Evolutionary conservation across 1,140 invertebrate genomes (phyloP), one percentile per base, ranked within the genome.

Genomic region (Trichoplusia ni): DNA sequence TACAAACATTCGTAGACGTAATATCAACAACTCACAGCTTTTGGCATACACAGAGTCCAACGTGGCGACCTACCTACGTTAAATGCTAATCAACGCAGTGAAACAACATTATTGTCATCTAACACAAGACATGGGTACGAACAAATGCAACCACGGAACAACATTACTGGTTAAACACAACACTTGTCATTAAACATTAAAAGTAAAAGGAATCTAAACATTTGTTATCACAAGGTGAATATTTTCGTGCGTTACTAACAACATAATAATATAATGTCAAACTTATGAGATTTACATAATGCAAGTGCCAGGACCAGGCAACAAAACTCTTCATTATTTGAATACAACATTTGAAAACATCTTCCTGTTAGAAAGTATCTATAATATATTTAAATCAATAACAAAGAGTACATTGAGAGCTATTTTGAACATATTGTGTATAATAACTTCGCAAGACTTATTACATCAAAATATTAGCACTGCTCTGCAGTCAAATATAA

Each of bases 1-100:
- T 89, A 86, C 82, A 89, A 89, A 89, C 80, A 75, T 82, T 75
- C 67, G 38, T 54, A 47, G 44, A 29, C 40, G 40, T 47, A 38
- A 54, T 54, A 29, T 42, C 25, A 81, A 75, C 73, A 72, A 71
- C 71, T 35, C 51, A 69, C 63, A 53, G 47, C 49, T 64, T 74
- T 73, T 78, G 75, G 68, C 75, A 53, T 59, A 29, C 35, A 47
- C 35, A 68, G 58, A 53, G 35, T 64, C 35, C 65, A 54, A 65
- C 42, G 14, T 47, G 16, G 40, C 33, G 47, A 46, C 59, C 37
- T 16, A 66, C 62, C 71, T 29, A 70, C 38, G 37, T 64, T 74
- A 74, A 74, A 74, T 74, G 72, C 72, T 74, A 68, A 63, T 44
- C 35, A 62, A 74, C 56, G 42, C 64, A 67, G 60, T 68, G 54